phyloP scores from a whole-genome alignment of 2,888 invertebrate genomes.

The Coremacera marginata region DNA sequence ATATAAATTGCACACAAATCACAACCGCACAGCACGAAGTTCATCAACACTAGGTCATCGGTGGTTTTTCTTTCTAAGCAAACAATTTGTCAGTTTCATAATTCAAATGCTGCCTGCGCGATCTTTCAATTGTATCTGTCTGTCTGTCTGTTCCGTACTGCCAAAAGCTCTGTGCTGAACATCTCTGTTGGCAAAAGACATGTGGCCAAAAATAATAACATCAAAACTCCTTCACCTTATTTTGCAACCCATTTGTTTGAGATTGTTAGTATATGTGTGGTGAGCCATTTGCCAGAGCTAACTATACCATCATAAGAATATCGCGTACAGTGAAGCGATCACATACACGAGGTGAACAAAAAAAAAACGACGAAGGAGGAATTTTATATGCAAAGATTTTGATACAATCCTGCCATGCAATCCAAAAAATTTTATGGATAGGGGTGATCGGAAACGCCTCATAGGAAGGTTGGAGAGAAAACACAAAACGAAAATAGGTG shows the following conservation, averaged over 20 bases:
- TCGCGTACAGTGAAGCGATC: no score
- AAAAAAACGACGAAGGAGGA: no score
- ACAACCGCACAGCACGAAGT: slow-evolving; percentile 8
- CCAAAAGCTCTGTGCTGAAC: background rate
- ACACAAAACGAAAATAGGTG: no score
- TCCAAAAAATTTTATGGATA: no score
- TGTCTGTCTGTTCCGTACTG: background rate
- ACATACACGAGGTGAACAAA: no score
- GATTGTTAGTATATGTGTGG: background rate
- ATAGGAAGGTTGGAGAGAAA: no score
- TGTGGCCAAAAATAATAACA: slow-evolving; percentile 18
- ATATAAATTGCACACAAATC: slow-evolving; percentile 15
- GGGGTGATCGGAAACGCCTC: no score
- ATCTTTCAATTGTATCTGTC: slow-evolving; percentile 5
- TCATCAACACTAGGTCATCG: slow-evolving; percentile 54
- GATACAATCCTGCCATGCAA: no score
- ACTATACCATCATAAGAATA: background rate
- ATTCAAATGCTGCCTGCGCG: slow-evolving; percentile 55
- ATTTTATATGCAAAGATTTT: no score
- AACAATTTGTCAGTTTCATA: slow-evolving; percentile 65
- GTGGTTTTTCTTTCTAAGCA: slow-evolving; percentile 34
- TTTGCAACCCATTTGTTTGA: background rate
- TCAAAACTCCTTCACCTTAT: background rate
- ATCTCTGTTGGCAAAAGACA: background rate
- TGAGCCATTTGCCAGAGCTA: background rate